Conservation (phyloP, 2,797 vertebrate genomes). For the Melanotaenia trifasciata region DNA sequence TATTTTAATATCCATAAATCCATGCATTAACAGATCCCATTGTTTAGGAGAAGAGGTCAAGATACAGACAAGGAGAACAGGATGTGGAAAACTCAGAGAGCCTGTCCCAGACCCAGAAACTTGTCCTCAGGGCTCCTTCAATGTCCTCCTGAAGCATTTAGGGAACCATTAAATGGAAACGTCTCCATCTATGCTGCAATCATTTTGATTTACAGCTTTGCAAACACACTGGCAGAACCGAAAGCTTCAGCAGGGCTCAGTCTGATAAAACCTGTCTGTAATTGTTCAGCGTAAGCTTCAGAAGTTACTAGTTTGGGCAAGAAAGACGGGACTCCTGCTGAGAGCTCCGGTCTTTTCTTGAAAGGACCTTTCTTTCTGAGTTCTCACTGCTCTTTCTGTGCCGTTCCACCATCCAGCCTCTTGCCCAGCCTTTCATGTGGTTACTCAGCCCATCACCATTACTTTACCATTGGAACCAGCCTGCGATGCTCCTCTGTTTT, state of each 20-base stretch:
- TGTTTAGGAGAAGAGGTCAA: constrained; percentile 40
- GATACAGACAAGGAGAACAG: constrained; percentile 3
- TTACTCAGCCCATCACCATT: constrained; percentile 52
- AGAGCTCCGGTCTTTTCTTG: constrained; percentile 54
- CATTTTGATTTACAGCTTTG: constrained; percentile 71
- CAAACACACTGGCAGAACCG: constrained; percentile 51
- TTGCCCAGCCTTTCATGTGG: constrained; percentile 67
- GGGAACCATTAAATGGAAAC: constrained; percentile 59
- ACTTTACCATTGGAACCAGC: constrained; percentile 51
- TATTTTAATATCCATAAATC: constrained; percentile 72
- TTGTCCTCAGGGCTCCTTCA: constrained; percentile 35
- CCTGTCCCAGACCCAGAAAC: not conserved
- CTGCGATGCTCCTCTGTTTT: constrained; percentile 65
- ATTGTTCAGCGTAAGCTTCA: constrained; percentile 60
- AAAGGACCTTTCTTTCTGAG: constrained; percentile 55
- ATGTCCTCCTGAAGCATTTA: constrained; percentile 33
- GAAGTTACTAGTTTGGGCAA: constrained; percentile 22
- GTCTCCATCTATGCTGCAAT: constrained; percentile 49
- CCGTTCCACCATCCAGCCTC: constrained; percentile 19
- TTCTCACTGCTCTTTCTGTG: constrained; percentile 20
- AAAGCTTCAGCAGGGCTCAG: constrained; percentile 49
- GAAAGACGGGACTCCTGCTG: constrained; percentile 50
- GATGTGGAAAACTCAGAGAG: constrained; percentile 39
- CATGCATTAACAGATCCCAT: constrained; percentile 46
- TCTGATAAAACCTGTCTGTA: constrained; percentile 53